Base-by-base conservation (phyloP, 53 echinoderm and acorn worm species). In the Henricia sp. region DNA sequence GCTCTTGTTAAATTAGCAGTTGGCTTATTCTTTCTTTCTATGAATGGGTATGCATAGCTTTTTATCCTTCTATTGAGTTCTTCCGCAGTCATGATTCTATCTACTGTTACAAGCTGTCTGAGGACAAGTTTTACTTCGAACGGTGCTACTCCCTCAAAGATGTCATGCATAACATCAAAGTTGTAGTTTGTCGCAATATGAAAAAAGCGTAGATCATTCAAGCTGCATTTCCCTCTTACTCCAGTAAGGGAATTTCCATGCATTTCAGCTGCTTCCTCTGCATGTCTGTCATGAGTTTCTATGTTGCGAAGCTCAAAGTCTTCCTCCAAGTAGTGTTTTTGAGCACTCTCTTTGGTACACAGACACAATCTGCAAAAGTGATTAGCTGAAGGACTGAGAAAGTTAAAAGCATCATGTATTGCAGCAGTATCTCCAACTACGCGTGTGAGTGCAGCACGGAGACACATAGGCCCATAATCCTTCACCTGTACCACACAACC, bases 331-430 rank as follows among this genome's bases (percentile, higher is more conserved):
- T 89, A 89, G 5, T 65, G 57, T 38, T 30, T 38, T 34, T 90
- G 93, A 50, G 82, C 82, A 26, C 42, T 8, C 6, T 77, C 77
- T 46, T 77, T 46, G 1, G 51, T 59, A n/a, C 74, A 74, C 3
- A 54, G 37, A 74, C 93, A 93, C 6, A 90, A 37, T 29, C 90
- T 43, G 54, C 93, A 93, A 4, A 93, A 40, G 21, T 33, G 63
- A 67, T 87, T 87, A 21, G 93, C 90, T 37, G 93, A 90, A 42
- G 87, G 93, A 57, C 90, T 87, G 52, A 93, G 29, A 37, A 90
- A 93, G 3, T 87, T 83, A 11, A 93, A 70, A 12, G 90, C 11
- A 37, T 90, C 83, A 90, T 93, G 87, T 34, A 76, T 84, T 65
- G 93, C 93, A 28, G 84, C 25, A 12, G 76, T 39, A 51, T 93